Percentiles rank a stretch among this genome's conserved stretches.
phyloP scores from a whole-genome alignment of 2,888 invertebrate species.

The Drosophila macrothrix region DNA sequence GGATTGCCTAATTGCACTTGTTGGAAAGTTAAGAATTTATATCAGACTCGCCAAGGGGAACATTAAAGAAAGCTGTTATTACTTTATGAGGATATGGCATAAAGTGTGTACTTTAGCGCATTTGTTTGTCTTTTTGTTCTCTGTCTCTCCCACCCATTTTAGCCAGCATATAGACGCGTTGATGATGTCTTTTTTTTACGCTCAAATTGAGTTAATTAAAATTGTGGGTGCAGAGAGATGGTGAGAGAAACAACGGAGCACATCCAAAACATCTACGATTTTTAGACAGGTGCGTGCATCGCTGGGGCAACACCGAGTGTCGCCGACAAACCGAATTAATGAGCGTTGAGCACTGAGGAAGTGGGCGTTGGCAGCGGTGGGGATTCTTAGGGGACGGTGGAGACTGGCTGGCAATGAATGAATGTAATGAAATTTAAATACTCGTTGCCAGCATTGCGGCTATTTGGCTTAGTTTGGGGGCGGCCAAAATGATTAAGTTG shows the following conservation, averaged over 20 bases:
- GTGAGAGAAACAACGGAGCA: slow-evolving; percentile 18
- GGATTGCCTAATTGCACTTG: slow-evolving; percentile 23
- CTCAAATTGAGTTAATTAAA: slow-evolving; percentile 81
- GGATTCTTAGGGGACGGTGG: neutral
- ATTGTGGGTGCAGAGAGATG: slow-evolving; percentile 37
- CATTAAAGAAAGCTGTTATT: slow-evolving; percentile 15
- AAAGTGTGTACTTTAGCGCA: neutral
- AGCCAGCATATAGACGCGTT: slow-evolving; percentile 40
- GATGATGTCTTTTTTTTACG: slow-evolving; percentile 73
- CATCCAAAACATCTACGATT: slow-evolving; percentile 31
- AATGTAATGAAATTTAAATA: slow-evolving; percentile 74
- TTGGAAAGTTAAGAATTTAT: slow-evolving; percentile 19
- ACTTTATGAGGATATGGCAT: slow-evolving; percentile 24
- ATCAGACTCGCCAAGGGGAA: neutral
- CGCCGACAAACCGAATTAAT: slow-evolving; percentile 72
- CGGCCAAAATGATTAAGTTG: slow-evolving; percentile 63
- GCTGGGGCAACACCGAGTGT: slow-evolving; percentile 31
- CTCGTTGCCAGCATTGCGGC: slow-evolving; percentile 47
- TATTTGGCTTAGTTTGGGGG: slow-evolving; percentile 41
- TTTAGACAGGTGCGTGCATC: slow-evolving; percentile 58
- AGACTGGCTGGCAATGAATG: slow-evolving; percentile 30
- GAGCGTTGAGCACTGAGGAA: slow-evolving; percentile 44
- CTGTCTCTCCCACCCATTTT: neutral
- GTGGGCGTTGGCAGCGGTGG: neutral
- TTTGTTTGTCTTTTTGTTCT: neutral